These are phyloP conservation scores for Trypoxylon attenuatum DNA, from an alignment of 2,888 invertebrate species.

Conservation along the genomic window DNA sequence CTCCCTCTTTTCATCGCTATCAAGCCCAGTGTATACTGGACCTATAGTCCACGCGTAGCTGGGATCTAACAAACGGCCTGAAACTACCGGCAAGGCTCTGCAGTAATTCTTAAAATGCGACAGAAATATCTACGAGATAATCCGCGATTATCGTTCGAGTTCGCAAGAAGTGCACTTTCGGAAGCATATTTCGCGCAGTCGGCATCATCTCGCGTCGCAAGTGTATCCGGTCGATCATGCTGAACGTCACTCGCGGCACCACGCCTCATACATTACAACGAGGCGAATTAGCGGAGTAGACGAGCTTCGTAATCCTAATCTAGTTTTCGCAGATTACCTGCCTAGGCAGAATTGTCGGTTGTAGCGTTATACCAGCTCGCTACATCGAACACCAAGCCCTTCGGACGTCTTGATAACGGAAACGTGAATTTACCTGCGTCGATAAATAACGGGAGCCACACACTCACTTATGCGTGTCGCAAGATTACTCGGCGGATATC, in stretches of 20 bases:
- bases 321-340: constrained; percentile 46
- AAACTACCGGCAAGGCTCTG: no score
- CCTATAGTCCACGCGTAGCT: no score
- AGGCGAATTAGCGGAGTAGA: constrained; percentile 6
- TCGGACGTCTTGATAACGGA: constrained; percentile 33
- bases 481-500: no score
- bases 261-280: constrained; percentile 25
- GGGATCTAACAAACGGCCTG: no score
- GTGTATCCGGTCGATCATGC: constrained; percentile 15
- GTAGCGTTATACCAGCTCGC: no score
- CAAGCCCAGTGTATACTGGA: no score
- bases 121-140: background rate
- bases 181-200: background rate
- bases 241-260: constrained; percentile 21
- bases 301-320: constrained; percentile 21
- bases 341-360: constrained; percentile 39
- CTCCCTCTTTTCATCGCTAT: no score
- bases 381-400: no score
- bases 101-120: no score
- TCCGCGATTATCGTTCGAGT: background rate
- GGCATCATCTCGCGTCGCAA: no score
- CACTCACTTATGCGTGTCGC: no score
- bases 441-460: constrained; percentile 27
- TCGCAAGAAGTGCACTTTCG: background rate
- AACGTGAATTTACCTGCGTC: constrained; percentile 41